These are phyloP conservation scores for Metopia argyrocephala DNA, from an alignment of 2,888 invertebrate genomes.

Conservation along the genomic window DNA sequence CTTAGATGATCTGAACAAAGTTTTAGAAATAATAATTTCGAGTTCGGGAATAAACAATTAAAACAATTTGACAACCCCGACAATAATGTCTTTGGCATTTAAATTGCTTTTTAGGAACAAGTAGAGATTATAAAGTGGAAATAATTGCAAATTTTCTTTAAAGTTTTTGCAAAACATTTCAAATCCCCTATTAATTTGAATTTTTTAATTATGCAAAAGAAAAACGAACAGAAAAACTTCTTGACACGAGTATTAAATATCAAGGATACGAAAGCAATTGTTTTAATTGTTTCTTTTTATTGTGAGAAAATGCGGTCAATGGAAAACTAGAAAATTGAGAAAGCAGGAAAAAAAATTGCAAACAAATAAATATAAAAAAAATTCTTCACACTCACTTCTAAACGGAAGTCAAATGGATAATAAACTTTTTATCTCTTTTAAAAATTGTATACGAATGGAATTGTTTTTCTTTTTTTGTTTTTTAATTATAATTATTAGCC, in stretches of 20 bases:
- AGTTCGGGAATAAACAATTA: too few species aligned
- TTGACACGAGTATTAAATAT: not conserved
- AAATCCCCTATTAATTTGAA: slow-evolving; percentile 27
- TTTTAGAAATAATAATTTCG: too few species aligned
- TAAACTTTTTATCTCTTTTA: slow-evolving; percentile 22
- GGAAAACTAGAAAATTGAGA: slow-evolving; percentile 54
- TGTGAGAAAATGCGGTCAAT: slow-evolving; percentile 51
- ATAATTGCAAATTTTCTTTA: too few species aligned
- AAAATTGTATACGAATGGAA: not conserved
- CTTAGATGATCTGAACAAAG: too few species aligned
- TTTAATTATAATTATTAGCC: slow-evolving; percentile 46
- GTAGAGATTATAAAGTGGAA: too few species aligned
- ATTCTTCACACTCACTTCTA: not conserved
- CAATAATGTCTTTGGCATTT: too few species aligned
- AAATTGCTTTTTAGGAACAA: too few species aligned
- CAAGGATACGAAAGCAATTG: slow-evolving; percentile 38
- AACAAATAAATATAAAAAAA: slow-evolving; percentile 22
- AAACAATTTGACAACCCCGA: too few species aligned
- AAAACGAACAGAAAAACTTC: not conserved
- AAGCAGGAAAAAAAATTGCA: slow-evolving; percentile 15
- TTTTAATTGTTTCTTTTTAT: slow-evolving; percentile 29
- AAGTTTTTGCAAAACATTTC: too few species aligned
- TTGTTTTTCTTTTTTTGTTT: too few species aligned
- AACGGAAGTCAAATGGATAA: slow-evolving; percentile 54
- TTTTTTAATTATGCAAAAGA: not conserved